Evolutionary conservation across 2,888 invertebrate genomes (phyloP).

Genomic region (Horisme vitalbata): DNA sequence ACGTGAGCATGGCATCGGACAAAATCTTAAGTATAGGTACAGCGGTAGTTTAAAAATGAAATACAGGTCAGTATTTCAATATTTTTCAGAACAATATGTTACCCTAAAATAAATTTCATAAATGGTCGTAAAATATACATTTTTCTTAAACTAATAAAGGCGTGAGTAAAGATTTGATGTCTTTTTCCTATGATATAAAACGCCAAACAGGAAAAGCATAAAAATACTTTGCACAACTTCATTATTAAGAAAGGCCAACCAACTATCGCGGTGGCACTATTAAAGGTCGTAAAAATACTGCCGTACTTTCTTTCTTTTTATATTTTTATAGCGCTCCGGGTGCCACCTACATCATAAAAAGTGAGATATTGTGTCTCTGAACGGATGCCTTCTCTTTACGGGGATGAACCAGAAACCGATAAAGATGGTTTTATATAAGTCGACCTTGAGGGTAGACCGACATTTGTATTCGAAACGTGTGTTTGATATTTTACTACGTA

Average conservation of each 20-base stretch:
- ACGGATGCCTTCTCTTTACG: slow-evolving; percentile 68
- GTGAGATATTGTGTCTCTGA: slow-evolving; percentile 75
- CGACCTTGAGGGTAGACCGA: not conserved
- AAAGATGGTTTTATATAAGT: slow-evolving; percentile 40
- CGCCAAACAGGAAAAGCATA: slow-evolving; percentile 17
- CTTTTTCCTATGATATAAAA: slow-evolving; percentile 14
- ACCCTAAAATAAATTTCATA: too few species aligned
- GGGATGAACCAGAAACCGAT: slow-evolving; percentile 73
- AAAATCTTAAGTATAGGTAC: too few species aligned
- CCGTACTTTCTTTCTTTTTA: slow-evolving; percentile 67
- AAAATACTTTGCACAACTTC: slow-evolving; percentile 24
- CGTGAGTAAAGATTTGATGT: not conserved
- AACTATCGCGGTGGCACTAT: slow-evolving; percentile 61
- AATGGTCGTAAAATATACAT: too few species aligned
- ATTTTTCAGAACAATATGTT: too few species aligned
- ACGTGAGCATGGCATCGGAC: too few species aligned
- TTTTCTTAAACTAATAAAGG: not conserved
- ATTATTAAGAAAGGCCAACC: slow-evolving; percentile 37
- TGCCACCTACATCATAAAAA: slow-evolving; percentile 77
- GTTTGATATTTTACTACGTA: too few species aligned
- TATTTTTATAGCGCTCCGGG: slow-evolving; percentile 69
- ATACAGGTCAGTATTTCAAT: too few species aligned
- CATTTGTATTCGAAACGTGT: too few species aligned
- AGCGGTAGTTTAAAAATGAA: too few species aligned
- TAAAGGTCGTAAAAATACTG: slow-evolving; percentile 65